Evolutionary conservation across 2,888 invertebrate genomes (phyloP), one percentile per base, ranked within the genome.

Genomic region (Lithosia quadra): DNA sequence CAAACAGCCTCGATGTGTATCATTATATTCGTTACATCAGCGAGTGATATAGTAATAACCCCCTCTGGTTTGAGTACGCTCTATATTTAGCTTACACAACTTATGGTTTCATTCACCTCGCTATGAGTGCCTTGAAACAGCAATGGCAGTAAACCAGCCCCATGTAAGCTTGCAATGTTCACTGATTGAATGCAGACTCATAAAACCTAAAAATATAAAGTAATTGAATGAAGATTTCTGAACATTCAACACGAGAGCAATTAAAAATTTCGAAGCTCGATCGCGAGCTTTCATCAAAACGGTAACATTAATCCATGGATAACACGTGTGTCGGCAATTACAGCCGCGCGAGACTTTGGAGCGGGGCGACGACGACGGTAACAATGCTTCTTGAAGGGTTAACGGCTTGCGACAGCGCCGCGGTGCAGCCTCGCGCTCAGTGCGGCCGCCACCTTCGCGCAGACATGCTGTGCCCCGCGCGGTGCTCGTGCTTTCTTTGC

Each of bases 401-500:
- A 86, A 85, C 89, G 86, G 84, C 84, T 83, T 86, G 84, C 84
- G 84, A 82, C 82, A 80, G 73, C 73, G 79, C 76, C 3, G 28
- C 28, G 28, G 28, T 76, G 84, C 79, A 76, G 81, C 77, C 81
- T 78, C 80, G 80, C 84, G 82, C 86, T 88, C 91, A 93, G 93
- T 93, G 92, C 90, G 89, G 86, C 89, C 91, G 91, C 86, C 89
- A 90, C 93, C 86, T 84, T 86, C 88, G 89, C 89, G 84, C 88
- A 88, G 93, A 88, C 88, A 97, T 97, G 97, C 96, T 96, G 94
- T 97, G 97, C 93, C 95, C 96, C 84, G 96, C 96, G 95, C 96
- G 97, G 83, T 97, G 97, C 91, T 95, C 95, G 82, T 97, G 97
- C 92, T 96, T 97, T 86, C 95, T 97, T 85, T 97, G 97, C 89